phyloP scores from a whole-genome alignment of 1,140 invertebrate species.

The Platyura marginata region DNA sequence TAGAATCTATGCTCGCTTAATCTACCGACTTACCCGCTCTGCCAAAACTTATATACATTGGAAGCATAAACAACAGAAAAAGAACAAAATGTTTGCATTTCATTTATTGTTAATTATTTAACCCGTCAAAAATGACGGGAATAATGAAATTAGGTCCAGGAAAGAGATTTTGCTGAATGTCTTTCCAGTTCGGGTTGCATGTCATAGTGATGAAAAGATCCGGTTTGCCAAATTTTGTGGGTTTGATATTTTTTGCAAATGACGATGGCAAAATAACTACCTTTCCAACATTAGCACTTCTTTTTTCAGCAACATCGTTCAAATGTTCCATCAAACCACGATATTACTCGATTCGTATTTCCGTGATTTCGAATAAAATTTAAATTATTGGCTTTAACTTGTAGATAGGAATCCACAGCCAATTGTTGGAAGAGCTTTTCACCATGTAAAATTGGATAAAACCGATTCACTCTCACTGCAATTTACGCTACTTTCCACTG shows the following conservation, averaged over 20 bases:
- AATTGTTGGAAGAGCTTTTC: background rate
- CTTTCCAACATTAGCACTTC: slow-evolving; percentile 13
- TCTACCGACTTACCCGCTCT: too few relatives aligned
- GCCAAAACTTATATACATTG: too few relatives aligned
- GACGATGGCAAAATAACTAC: slow-evolving; percentile 24
- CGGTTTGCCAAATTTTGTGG: slow-evolving; percentile 20
- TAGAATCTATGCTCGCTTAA: too few relatives aligned
- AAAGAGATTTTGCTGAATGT: too few relatives aligned
- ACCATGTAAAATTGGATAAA: background rate
- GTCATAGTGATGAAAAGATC: slow-evolving; percentile 22
- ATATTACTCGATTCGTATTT: background rate
- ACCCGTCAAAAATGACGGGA: too few relatives aligned
- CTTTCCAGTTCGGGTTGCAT: background rate
- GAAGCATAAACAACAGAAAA: too few relatives aligned
- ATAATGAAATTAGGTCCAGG: too few relatives aligned
- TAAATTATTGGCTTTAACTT: background rate
- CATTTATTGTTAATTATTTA: too few relatives aligned
- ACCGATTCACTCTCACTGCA: too few relatives aligned
- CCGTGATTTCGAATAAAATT: background rate
- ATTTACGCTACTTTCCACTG: too few relatives aligned
- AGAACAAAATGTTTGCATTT: too few relatives aligned
- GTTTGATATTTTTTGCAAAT: slow-evolving; percentile 28
- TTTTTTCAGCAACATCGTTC: slow-evolving; percentile 9
- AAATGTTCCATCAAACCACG: background rate
- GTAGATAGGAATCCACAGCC: background rate